phyloP scores from a whole-genome alignment of 2,888 invertebrate genomes.

The Eurois occulta region DNA sequence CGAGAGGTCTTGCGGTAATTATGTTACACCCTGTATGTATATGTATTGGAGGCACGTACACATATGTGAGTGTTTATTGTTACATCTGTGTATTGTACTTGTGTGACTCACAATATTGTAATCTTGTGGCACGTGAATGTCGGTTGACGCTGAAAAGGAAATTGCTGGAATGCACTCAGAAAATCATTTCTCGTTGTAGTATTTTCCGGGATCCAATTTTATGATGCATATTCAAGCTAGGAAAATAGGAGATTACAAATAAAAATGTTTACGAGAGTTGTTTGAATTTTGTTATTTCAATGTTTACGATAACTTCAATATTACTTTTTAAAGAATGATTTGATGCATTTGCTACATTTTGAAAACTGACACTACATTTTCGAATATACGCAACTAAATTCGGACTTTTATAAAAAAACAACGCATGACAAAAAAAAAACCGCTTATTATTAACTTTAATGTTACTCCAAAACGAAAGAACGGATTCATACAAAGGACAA shows the following conservation, averaged over 20 bases:
- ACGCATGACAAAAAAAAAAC: background rate
- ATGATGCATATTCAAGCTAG: conserved; percentile 1
- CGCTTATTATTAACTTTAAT: too few relatives aligned
- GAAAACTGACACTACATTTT: background rate
- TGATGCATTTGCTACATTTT: background rate
- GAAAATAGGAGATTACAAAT: conserved; percentile 11
- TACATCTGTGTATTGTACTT: background rate
- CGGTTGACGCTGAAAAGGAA: conserved; percentile 33
- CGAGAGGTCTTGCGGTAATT: too few relatives aligned
- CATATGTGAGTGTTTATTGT: background rate
- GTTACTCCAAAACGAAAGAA: conserved; percentile 15
- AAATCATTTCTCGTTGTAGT: conserved; percentile 50
- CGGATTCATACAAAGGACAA: conserved; percentile 4
- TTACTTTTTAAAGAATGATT: background rate
- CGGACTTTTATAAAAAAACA: background rate
- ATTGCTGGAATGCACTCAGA: conserved; percentile 53
- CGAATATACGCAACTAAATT: background rate
- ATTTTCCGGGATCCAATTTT: conserved; percentile 33
- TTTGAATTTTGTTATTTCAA: background rate
- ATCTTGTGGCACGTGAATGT: conserved; percentile 14
- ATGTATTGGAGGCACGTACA: too few relatives aligned
- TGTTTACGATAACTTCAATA: background rate
- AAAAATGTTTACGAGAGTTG: background rate
- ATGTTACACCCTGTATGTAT: too few relatives aligned
- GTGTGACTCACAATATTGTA: conserved; percentile 14